Base-by-base conservation (phyloP, 2,113 vertebrate species). In the Nannobrachium achirus region DNA sequence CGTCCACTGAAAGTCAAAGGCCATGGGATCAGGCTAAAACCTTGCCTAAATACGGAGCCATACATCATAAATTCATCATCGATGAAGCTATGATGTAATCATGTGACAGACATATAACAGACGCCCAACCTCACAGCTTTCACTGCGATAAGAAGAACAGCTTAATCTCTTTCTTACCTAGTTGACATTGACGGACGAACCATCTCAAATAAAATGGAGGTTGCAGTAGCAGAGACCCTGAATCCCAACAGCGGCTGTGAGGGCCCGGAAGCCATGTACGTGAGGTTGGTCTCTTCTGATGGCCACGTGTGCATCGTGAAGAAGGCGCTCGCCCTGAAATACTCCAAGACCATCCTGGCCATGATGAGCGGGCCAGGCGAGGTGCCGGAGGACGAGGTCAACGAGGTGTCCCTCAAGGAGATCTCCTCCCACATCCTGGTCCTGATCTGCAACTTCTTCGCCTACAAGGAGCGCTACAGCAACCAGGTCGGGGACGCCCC, bases 381-480 rank as follows among this genome's bases (percentile, higher is more conserved):
- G 71, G 94, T 94, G 93, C 93, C 94, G 70, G 94, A 95, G 88
- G 95, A 95, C 1, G 94, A 95, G 92, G 95, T 93, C 61, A 95
- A 95, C 53, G 93, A 95, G 79, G 94, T 95, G 60, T 94, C 94
- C 92, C 94, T 95, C 71, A 91, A 93, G 89, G 93, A 94, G 89
- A 95, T 95, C 52, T 94, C 93, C 75, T 95, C 94, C 75, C 94
- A 95, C 10, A 94, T 95, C 71, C 90, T 94, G 75, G 94, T 93
- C 61, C 94, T 95, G 94, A 93, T 95, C 60, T 95, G 94, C 92
- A 94, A 94, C 94, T 94, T 95, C 91, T 94, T 95, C 81, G 95
- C 94, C 86, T 95, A 95, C 86, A 95, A 95, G 92, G 94, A 94
- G 73, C 92, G 91, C 86, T 94, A 95, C 80, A 94, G 94, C 85